These are phyloP conservation scores for Platyrinchus mystaceus DNA, from an alignment of 2,797 vertebrate species.

Conservation along the genomic window DNA sequence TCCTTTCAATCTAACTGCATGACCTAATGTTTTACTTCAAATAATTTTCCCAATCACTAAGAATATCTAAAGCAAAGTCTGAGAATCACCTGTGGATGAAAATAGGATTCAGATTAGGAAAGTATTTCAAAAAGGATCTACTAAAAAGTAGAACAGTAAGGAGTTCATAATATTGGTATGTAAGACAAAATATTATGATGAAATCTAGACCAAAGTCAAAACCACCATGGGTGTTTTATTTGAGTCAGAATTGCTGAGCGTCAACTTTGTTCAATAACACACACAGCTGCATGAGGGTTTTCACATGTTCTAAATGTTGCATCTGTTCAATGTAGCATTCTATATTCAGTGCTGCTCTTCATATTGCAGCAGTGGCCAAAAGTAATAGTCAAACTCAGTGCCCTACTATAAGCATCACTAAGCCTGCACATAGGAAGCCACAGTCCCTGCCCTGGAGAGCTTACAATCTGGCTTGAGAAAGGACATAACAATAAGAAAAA, in stretches of 20 bases:
- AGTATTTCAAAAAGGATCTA: not conserved
- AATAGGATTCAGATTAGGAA: not conserved
- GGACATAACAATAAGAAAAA: not conserved
- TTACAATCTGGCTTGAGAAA: not conserved
- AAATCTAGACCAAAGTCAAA: conserved; percentile 45
- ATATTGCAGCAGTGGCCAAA: not conserved
- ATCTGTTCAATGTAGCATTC: conserved; percentile 2
- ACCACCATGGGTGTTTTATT: conserved; percentile 29
- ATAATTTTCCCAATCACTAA: not conserved
- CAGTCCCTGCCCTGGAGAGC: not conserved
- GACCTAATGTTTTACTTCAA: not conserved
- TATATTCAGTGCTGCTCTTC: conserved; percentile 4
- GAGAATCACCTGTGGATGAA: not conserved
- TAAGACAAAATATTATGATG: conserved; percentile 49
- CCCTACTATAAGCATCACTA: not conserved
- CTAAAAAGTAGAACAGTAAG: not conserved
- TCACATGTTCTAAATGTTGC: not conserved
- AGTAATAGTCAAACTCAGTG: not conserved
- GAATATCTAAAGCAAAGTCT: not conserved
- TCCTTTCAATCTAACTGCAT: not conserved
- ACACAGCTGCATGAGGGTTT: conserved; percentile 18
- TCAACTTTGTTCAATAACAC: not conserved
- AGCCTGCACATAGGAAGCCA: not conserved
- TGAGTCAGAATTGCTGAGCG: conserved; percentile 21
- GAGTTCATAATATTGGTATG: conserved; percentile 39